Conservation (phyloP, 1,140 invertebrate genomes). For the Macrobrachium rosenbergii region DNA sequence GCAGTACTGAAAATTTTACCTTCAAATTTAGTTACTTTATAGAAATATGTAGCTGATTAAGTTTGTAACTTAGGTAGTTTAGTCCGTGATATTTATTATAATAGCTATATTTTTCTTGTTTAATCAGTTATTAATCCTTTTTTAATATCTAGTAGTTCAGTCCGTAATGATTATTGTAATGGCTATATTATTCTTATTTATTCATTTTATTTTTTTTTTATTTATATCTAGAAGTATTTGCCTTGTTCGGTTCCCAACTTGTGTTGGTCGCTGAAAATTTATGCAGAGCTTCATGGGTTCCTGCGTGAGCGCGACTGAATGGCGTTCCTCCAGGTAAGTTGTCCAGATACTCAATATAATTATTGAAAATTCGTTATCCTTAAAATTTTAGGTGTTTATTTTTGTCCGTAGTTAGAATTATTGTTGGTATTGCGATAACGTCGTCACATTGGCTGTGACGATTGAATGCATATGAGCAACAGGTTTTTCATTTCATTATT, state of each 20-base stretch:
- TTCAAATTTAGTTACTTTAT: no score
- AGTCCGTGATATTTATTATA: neutral
- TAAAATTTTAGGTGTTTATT: constrained; percentile 69
- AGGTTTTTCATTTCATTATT: no score
- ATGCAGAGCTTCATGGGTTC: constrained; percentile 91
- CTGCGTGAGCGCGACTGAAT: constrained; percentile 76
- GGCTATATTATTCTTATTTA: no score
- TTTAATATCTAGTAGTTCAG: no score
- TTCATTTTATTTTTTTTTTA: no score
- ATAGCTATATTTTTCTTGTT: neutral
- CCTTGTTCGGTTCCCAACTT: constrained; percentile 88
- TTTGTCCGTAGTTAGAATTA: neutral
- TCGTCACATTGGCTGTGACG: no score
- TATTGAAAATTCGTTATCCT: neutral
- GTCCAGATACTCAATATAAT: no score
- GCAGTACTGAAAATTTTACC: no score
- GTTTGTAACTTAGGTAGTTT: no score
- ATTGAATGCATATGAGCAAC: no score
- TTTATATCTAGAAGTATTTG: constrained; percentile 82
- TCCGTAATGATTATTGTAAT: no score
- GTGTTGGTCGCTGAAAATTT: constrained; percentile 94
- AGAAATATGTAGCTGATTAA: no score
- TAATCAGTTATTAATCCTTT: constrained; percentile 1
- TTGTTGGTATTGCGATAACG: neutral
- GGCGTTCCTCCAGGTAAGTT: constrained; percentile 74